Evolutionary conservation across 2,113 vertebrate genomes (phyloP).

Genomic region (Terrapene triunguis): DNA sequence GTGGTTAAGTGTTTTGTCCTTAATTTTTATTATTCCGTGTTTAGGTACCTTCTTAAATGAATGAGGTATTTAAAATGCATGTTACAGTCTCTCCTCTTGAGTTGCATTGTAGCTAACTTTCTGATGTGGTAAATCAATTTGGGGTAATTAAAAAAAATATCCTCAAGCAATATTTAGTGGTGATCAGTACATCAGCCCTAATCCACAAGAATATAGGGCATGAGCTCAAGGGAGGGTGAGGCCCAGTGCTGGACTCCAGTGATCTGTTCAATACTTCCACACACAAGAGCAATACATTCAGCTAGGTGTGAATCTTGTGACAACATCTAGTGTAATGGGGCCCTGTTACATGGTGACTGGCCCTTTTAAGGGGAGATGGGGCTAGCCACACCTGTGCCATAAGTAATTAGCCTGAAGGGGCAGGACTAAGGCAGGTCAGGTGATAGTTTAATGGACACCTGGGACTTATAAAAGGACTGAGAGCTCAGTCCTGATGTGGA

Average conservation of each 20-base stretch:
- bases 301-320: background rate
- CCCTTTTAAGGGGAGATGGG: background rate
- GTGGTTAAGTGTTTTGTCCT: background rate
- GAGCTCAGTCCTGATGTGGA: too few relatives aligned
- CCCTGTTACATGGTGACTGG: too few relatives aligned
- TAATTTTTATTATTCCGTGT: background rate
- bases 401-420: background rate
- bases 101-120: background rate
- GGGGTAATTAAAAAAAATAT: background rate
- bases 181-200: background rate
- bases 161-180: background rate
- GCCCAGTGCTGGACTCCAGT: rapidly evolving
- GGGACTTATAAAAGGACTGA: too few relatives aligned
- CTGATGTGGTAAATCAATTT: background rate
- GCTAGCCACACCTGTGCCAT: background rate
- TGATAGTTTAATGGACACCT: background rate
- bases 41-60: background rate
- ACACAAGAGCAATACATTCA: rapidly evolving
- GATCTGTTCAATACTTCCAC: background rate
- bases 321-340: background rate
- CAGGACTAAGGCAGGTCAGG: background rate
- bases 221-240: background rate
- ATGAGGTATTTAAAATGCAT: rapidly evolving
- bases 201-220: background rate
- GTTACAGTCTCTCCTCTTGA: background rate